These are phyloP conservation scores for Campylomormyrus tamandua DNA, from an alignment of 2,113 vertebrate species.

Conservation along the genomic window DNA sequence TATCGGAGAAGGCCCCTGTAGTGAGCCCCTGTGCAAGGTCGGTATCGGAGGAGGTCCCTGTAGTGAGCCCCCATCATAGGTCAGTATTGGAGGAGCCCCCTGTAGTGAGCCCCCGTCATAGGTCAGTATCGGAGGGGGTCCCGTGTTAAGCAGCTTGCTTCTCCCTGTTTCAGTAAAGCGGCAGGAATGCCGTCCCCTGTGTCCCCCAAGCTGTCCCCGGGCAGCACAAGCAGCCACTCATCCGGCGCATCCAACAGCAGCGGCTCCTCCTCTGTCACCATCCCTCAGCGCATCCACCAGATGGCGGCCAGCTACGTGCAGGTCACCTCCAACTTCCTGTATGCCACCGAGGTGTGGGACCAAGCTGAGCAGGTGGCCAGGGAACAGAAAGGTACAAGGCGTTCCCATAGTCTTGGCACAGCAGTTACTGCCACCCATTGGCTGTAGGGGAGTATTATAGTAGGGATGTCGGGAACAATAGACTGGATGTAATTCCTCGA, in stretches of 20 bases:
- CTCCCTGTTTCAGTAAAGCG: slow-evolving; percentile 68
- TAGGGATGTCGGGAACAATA: not conserved
- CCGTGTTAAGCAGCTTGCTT: not conserved
- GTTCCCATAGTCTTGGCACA: slow-evolving; percentile 2
- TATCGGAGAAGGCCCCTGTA: no score
- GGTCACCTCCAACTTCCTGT: slow-evolving; percentile 97
- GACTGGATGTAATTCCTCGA: not conserved
- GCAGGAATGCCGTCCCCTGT: slow-evolving; percentile 93
- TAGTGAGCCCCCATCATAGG: not conserved
- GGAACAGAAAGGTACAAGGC: slow-evolving; percentile 81
- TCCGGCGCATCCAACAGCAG: slow-evolving; percentile 77
- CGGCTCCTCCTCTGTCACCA: slow-evolving; percentile 86
- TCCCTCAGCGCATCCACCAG: slow-evolving; percentile 97
- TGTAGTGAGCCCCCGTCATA: not conserved
- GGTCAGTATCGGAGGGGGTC: not conserved
- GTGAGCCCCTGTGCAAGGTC: not conserved
- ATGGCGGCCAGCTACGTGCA: slow-evolving; percentile 99
- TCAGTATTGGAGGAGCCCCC: not conserved
- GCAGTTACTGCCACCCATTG: not conserved
- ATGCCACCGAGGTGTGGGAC: slow-evolving; percentile 98
- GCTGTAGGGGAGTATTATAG: not conserved
- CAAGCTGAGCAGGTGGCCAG: slow-evolving; percentile 92
- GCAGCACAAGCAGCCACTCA: slow-evolving; percentile 83
- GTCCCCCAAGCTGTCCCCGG: slow-evolving; percentile 95
- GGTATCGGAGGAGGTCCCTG: not conserved